phyloP scores from a whole-genome alignment of 2,797 vertebrate species.

The Mallotus villosus region DNA sequence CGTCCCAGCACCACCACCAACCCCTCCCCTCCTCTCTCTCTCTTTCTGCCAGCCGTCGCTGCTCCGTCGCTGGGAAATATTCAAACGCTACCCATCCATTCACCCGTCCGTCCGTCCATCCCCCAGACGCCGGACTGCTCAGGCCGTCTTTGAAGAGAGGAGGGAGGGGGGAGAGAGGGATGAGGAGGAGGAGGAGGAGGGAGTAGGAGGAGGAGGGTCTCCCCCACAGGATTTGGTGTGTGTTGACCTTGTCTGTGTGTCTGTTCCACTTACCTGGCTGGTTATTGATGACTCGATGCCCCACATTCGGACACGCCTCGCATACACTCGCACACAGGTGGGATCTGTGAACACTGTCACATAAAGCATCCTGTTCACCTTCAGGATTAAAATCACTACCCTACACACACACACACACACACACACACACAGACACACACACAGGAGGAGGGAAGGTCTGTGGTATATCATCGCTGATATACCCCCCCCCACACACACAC shows the following conservation, averaged over 20 bases:
- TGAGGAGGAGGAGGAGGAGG: not conserved
- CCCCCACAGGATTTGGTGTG: conserved; percentile 29
- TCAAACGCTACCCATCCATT: conserved; percentile 47
- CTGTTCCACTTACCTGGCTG: conserved; percentile 51
- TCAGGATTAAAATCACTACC: conserved; percentile 44
- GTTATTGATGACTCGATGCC: conserved; percentile 66
- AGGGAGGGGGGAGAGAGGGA: conserved; percentile 24
- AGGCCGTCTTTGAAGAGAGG: conserved; percentile 14
- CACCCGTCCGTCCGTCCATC: conserved; percentile 27
- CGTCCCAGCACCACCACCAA: conserved; percentile 33
- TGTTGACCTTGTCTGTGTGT: conserved; percentile 62
- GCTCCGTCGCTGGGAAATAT: conserved; percentile 59
- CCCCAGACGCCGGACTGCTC: conserved; percentile 16
- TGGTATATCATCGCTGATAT: conserved; percentile 47
- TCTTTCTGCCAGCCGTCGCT: conserved; percentile 51
- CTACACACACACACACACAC: conserved; percentile 17
- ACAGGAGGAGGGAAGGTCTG: conserved; percentile 13
- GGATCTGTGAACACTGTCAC: not conserved
- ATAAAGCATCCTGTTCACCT: conserved; percentile 24
- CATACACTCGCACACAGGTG: conserved; percentile 7
- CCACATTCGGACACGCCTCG: conserved; percentile 30
- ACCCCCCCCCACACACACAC: conserved; percentile 36
- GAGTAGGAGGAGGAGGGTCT: conserved; percentile 5
- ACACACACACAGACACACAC: conserved; percentile 19
- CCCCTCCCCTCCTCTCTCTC: conserved; percentile 41